A percentile compares a stretch with the other conserved stretches of the same genome.
These are phyloP conservation scores for Monopterus albus DNA, from an alignment of 2,113 vertebrate genomes.

Conservation along the genomic window DNA sequence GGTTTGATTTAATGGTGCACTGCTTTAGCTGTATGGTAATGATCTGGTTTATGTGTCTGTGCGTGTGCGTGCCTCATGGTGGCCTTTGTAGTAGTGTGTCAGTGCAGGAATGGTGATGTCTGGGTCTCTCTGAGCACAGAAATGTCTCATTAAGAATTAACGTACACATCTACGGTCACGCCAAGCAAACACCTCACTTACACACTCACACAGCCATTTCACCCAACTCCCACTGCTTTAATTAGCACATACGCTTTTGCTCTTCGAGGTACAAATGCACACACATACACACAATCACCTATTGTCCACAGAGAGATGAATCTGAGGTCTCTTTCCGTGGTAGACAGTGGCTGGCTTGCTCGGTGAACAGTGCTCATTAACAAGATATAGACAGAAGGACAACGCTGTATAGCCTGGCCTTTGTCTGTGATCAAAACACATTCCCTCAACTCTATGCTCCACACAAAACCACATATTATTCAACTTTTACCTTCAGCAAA, in stretches of 20 bases:
- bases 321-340: constrained; percentile 82
- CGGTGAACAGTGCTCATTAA: constrained; percentile 79
- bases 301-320: constrained; percentile 83
- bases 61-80: constrained; percentile 38
- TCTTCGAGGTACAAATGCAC: constrained; percentile 69
- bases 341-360: constrained; percentile 76
- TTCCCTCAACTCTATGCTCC: constrained; percentile 67
- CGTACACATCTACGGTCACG: constrained; percentile 81
- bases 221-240: constrained; percentile 78
- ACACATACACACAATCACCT: constrained; percentile 69
- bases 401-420: constrained; percentile 77
- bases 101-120: constrained; percentile 75
- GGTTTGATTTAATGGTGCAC: constrained; percentile 73
- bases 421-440: constrained; percentile 81
- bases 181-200: constrained; percentile 75
- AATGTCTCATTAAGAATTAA: constrained; percentile 90
- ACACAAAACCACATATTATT: constrained; percentile 78
- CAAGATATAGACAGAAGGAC: constrained; percentile 81
- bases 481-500: constrained; percentile 74
- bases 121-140: constrained; percentile 82
- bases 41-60: constrained; percentile 57
- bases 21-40: constrained; percentile 77
- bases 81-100: constrained; percentile 80
- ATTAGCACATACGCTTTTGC: constrained; percentile 75
- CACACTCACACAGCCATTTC: constrained; percentile 55